phyloP scores from a whole-genome alignment of 2,797 vertebrate species.

The Hypotaenidia philippensis region DNA sequence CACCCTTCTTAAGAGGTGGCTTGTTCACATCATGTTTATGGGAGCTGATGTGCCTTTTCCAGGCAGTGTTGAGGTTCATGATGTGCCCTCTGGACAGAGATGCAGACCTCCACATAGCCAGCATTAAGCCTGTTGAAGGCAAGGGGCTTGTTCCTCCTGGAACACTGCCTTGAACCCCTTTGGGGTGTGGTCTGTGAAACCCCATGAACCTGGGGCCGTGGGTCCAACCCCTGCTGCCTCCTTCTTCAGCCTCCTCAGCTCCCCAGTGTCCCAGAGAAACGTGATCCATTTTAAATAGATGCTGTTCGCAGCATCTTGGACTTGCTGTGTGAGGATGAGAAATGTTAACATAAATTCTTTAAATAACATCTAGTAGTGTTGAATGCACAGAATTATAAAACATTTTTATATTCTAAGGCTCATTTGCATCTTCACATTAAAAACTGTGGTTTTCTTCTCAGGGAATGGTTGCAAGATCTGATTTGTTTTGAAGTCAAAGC shows the following conservation, averaged over 20 bases:
- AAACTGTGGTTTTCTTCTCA: slow-evolving; percentile 62
- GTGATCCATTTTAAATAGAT: not conserved
- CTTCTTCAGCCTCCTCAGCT: not conserved
- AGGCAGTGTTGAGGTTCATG: not conserved
- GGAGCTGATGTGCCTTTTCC: fast-evolving
- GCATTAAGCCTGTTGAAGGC: not conserved
- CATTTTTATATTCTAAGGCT: slow-evolving; percentile 68
- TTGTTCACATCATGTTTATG: not conserved
- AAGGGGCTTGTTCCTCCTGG: not conserved
- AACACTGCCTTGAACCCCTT: not conserved
- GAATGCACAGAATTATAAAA: slow-evolving; percentile 69
- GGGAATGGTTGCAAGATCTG: slow-evolving; percentile 54
- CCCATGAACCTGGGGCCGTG: not conserved
- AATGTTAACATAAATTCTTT: slow-evolving; percentile 71
- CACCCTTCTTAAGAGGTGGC: not conserved
- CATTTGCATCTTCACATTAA: slow-evolving; percentile 69
- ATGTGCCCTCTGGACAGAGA: not conserved
- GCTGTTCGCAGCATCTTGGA: slow-evolving; percentile 56
- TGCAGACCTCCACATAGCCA: not conserved
- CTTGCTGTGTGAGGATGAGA: slow-evolving; percentile 55
- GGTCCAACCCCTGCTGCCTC: not conserved
- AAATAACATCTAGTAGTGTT: slow-evolving; percentile 64
- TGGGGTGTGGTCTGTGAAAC: not conserved
- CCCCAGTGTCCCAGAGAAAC: slow-evolving; percentile 8
- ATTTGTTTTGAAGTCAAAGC: slow-evolving; percentile 64